Evolutionary conservation across 1,140 invertebrate species (phyloP).

Genomic region (Oreohelix idahoensis): DNA sequence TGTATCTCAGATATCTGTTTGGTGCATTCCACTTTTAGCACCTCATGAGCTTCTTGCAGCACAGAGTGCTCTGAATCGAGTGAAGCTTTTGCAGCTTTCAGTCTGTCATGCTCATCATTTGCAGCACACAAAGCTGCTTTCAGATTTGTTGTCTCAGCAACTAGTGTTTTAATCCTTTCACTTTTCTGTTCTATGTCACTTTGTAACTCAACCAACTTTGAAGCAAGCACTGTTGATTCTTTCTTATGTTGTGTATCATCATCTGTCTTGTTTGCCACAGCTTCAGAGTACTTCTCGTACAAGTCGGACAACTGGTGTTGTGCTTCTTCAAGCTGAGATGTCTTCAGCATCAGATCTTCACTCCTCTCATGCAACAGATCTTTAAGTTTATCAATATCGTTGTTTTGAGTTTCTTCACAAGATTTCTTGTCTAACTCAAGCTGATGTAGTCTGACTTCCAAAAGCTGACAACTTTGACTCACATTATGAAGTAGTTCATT

Average conservation of each 20-base stretch:
- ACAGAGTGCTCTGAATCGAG: neutral
- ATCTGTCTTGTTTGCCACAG: neutral
- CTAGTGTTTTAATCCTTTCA: neutral
- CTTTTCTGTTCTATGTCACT: neutral
- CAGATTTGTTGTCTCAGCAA: neutral
- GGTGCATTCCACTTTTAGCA: neutral
- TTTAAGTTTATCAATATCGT: conserved; percentile 1
- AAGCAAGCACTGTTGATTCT: neutral
- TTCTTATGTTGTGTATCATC: too few species aligned
- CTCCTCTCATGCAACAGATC: neutral
- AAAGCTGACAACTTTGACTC: neutral
- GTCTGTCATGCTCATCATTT: neutral
- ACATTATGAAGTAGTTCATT: neutral
- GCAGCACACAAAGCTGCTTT: neutral
- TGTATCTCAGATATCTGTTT: neutral
- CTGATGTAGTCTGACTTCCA: neutral
- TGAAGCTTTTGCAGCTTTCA: neutral
- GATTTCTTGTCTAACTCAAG: neutral
- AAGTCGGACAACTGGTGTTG: neutral
- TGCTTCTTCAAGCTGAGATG: neutral
- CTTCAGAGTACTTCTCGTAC: neutral
- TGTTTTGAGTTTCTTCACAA: neutral
- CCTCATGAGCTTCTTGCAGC: neutral
- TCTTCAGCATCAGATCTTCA: neutral
- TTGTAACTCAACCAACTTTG: neutral